Conservation (phyloP, 2,888 invertebrate species). For the Halocaridina rubra region DNA sequence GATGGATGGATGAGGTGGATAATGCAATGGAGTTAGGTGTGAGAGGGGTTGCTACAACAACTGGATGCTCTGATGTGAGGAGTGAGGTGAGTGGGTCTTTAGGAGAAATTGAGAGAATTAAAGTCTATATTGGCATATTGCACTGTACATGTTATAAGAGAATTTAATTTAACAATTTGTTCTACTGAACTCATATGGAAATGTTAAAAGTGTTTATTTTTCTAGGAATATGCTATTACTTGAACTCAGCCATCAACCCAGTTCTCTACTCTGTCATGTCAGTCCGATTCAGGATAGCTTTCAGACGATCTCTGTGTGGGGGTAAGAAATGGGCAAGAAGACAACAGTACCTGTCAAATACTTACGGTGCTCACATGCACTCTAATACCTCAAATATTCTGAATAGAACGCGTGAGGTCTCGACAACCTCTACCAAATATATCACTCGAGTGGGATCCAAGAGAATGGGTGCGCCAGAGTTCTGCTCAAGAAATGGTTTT, state of each 20-base stretch:
- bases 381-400: constrained; percentile 41
- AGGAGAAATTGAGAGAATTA: no score
- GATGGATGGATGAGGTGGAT: no score
- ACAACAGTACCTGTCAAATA: constrained; percentile 41
- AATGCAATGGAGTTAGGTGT: no score
- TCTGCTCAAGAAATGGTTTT: constrained; percentile 12
- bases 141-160: no score
- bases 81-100: no score
- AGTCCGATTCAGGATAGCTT: constrained; percentile 49
- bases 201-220: no score
- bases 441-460: neutral
- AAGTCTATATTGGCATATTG: no score
- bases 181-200: no score
- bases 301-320: constrained; percentile 45
- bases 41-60: no score
- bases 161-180: no score
- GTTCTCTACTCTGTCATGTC: constrained; percentile 58
- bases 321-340: constrained; percentile 44
- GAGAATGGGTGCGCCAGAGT: neutral
- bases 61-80: no score
- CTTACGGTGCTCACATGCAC: constrained; percentile 16
- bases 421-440: constrained; percentile 14
- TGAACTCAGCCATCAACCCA: constrained; percentile 57
- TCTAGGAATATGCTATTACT: constrained; percentile 47
- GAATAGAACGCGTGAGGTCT: constrained; percentile 31